phyloP scores from a whole-genome alignment of 2,888 invertebrate genomes.

The Clanis bilineata region DNA sequence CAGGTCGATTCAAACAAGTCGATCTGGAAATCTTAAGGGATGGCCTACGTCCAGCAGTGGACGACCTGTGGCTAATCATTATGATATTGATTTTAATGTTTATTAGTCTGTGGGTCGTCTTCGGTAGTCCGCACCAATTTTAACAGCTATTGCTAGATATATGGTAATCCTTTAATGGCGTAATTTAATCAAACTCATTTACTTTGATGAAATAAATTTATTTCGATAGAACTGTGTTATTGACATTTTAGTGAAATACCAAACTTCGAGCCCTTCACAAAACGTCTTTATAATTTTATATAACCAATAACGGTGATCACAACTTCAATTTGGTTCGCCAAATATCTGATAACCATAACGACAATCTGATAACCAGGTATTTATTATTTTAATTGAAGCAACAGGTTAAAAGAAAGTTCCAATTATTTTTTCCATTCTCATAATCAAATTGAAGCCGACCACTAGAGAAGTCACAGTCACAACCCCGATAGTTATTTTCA shows the following conservation, averaged over 20 bases:
- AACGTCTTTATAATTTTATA: slow-evolving; percentile 7
- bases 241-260: background rate
- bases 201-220: background rate
- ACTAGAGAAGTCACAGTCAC: slow-evolving; percentile 64
- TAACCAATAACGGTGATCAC: slow-evolving; percentile 8
- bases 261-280: background rate
- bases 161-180: no score
- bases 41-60: no score
- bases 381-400: slow-evolving; percentile 16
- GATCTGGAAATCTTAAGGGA: no score
- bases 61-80: no score
- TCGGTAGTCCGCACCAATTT: no score
- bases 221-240: background rate
- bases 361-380: slow-evolving; percentile 13
- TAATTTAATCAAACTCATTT: background rate
- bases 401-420: slow-evolving; percentile 26
- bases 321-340: slow-evolving; percentile 10
- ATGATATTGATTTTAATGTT: no score
- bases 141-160: no score
- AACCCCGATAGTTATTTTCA: slow-evolving; percentile 72
- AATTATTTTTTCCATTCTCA: slow-evolving; percentile 54
- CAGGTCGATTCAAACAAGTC: no score
- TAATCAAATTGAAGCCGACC: slow-evolving; percentile 57
- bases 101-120: no score
- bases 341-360: background rate